phyloP scores from a whole-genome alignment of 2,888 invertebrate genomes.

The Drosophila leonis region DNA sequence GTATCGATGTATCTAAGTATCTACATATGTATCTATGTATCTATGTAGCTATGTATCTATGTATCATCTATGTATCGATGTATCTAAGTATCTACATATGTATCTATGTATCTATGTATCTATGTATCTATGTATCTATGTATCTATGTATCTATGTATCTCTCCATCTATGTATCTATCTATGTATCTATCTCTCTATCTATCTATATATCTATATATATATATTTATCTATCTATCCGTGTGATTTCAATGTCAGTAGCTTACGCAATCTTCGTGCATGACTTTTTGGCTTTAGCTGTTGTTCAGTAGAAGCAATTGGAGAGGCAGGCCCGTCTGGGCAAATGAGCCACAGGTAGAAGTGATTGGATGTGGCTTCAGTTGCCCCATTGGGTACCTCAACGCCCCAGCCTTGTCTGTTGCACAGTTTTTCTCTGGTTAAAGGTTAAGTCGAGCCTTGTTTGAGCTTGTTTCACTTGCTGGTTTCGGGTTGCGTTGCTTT shows the following conservation, averaged over 20 bases:
- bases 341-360: constrained; percentile 42
- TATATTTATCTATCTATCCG: neutral
- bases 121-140: neutral
- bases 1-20: neutral
- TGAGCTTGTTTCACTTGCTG: constrained; percentile 10
- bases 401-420: neutral
- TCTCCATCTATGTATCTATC: neutral
- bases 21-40: neutral
- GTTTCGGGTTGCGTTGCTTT: constrained; percentile 3
- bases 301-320: constrained; percentile 23
- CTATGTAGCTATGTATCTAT: neutral
- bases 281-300: neutral
- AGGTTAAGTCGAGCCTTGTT: constrained; percentile 48
- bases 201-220: neutral
- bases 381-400: neutral
- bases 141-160: constrained; percentile 1
- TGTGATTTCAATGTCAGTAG: neutral
- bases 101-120: neutral
- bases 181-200: neutral
- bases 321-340: constrained; percentile 12
- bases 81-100: constrained; percentile 7
- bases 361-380: neutral
- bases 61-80: neutral
- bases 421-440: constrained; percentile 30
- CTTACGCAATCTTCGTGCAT: neutral